Base-by-base conservation (phyloP, 2,113 vertebrate genomes). In the Pimephales promelas region DNA sequence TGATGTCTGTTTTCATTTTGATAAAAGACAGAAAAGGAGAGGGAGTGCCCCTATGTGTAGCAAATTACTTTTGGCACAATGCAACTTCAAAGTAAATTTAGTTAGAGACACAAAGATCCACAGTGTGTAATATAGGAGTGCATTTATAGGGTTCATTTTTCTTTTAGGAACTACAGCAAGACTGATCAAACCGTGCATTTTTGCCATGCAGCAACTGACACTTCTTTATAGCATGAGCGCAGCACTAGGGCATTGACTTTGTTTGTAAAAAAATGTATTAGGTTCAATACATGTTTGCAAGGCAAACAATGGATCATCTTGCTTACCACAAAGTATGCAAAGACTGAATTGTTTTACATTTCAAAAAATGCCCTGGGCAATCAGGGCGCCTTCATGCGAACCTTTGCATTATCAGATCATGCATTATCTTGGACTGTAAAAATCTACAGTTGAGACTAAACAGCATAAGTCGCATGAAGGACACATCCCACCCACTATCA, bases 1-100 rank as follows among this genome's bases (percentile, higher is more conserved):
- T 89, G 88, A 92, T 91, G 90, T 92, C 90, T 93, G 92, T 88
- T 93, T 94, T 92, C 88, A 93, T 89, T 92, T 90, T 91, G 89
- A 90, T 86, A 91, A 89, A 90, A 86, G 68, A 72, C 86, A 89
- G 76, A 88, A 79, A 87, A 75, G 47, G 45, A 59, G 84, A 70
- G 79, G 71, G 80, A 81, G 80, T 83, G 78, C 57, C 86, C 71
- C 72, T 36, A 74, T 80, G 86, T 76, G 89, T 71, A 81, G 86
- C 54, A 83, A 87, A 87, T 88, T 75, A 87, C 70, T 87, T 68
- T 24, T 59, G 59, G 54, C 79, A 86, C 84, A 88, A 83, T 66
- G 79, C 28, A 26, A 86, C 64, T 88, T 87, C 80, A 88, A 90
- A 89, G 85, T 40, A 56, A 85, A 86, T 88, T 61, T 61, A 77